Base-by-base conservation (phyloP, 2,888 invertebrate genomes). In the Atethmia centrago region DNA sequence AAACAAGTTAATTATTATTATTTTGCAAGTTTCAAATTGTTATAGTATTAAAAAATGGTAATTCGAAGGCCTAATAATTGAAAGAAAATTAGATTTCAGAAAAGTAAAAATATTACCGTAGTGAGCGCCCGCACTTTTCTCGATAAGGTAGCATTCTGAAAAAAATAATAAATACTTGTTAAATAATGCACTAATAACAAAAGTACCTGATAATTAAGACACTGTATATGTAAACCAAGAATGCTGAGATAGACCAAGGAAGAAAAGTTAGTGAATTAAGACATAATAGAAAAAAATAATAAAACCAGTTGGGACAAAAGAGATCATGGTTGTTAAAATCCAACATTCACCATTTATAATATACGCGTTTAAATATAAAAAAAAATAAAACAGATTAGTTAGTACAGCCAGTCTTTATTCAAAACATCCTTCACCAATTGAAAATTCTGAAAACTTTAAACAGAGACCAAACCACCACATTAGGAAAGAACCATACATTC, bases 121-220 rank as follows among this genome's bases (percentile, higher is more conserved):
- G 91, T 16, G 79, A 87, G 25, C 3, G 91, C 91, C 59, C 95
- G 91, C 14, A 85, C 82, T 85, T 89, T 93, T 78, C 93, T 92
- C 16, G 87, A 80, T 16, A 90, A 63, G 0, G 91, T 85, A 28
- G 84, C 36, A 65, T 91, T 92, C 94, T 95, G 93, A 10, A 92
- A 93, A 68, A 21, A 66, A 78, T 82, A 79, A 69, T 25, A 47
- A 51, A 61, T 42, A 12, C 0, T 19, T 45, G 14, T 31, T 25
- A 28, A 36, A 36, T 21, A 55, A 19, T 28, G 21, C 3, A 53
- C 21, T 16, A 45, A 25, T n/a, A 31, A 21, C 10, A 28, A 45
- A 45, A 63, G 1, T 28, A n/a, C 2, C 0, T n/a, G 16, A n/a
- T 47, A 21, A 31, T 49, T 49, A 31, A 21, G 21, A 28, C 14